phyloP scores from a whole-genome alignment of 1,140 invertebrate genomes.

The Papilio machaon region DNA sequence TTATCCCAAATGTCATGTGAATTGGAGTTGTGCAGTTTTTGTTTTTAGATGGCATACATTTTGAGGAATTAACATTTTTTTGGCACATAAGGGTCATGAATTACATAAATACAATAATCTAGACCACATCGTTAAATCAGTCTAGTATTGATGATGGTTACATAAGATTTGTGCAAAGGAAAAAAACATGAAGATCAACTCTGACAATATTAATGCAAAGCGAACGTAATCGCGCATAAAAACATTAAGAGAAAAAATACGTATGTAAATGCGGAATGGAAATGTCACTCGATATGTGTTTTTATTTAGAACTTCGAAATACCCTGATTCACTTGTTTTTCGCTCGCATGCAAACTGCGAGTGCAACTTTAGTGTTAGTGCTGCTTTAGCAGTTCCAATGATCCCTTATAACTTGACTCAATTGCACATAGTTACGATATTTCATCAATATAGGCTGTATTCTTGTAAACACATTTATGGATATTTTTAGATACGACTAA shows the following conservation, averaged over 20 bases:
- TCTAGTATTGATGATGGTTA: conserved; percentile 1
- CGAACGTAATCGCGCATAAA: neutral
- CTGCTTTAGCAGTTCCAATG: neutral
- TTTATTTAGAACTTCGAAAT: neutral
- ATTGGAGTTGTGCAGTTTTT: neutral
- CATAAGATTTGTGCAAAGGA: conserved; percentile 14
- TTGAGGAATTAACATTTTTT: neutral
- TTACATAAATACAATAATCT: neutral
- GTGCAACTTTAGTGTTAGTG: neutral
- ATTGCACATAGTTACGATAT: neutral
- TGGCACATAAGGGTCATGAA: neutral
- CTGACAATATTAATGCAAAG: conserved; percentile 17
- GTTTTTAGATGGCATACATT: neutral
- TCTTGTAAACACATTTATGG: too few relatives aligned
- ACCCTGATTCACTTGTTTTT: conserved; percentile 4
- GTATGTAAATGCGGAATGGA: neutral
- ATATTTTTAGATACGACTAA: too few relatives aligned
- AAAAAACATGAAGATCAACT: neutral
- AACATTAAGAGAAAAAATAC: neutral
- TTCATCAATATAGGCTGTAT: neutral
- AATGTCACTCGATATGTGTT: conserved; percentile 7
- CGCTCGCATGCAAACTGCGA: neutral
- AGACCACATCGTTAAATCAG: neutral
- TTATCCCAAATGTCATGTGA: neutral
- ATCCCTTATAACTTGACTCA: neutral